Conservation (phyloP, 2,888 invertebrate species). For the Nycteola revayana region DNA sequence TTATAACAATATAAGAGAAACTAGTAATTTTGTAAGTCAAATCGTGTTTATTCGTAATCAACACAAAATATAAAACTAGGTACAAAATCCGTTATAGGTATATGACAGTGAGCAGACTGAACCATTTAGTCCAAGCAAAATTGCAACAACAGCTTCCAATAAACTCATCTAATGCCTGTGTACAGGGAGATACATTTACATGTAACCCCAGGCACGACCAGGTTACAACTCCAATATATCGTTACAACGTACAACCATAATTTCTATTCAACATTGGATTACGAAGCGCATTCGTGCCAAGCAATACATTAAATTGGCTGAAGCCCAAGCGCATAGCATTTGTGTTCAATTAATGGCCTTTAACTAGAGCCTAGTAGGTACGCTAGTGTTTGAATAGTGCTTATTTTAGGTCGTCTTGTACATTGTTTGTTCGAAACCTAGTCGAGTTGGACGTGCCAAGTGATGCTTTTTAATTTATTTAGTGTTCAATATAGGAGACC, state of each 20-base stretch:
- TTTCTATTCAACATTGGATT: constrained; percentile 64
- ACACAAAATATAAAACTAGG: no score
- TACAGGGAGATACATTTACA: neutral
- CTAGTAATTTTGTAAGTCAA: no score
- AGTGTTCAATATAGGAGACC: no score
- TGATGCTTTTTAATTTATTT: constrained; percentile 1
- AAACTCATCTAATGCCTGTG: neutral
- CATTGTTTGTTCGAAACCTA: constrained; percentile 4
- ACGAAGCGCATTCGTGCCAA: constrained; percentile 60
- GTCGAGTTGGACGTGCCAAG: neutral
- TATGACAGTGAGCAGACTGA: no score
- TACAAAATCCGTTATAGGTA: no score
- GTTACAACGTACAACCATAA: constrained; percentile 44
- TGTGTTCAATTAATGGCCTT: constrained; percentile 69
- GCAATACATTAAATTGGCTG: constrained; percentile 75
- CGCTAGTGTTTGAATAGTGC: constrained; percentile 38
- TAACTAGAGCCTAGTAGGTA: constrained; percentile 49
- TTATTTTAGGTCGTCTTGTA: constrained; percentile 22
- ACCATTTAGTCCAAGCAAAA: no score
- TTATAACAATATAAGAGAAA: no score
- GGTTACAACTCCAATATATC: constrained; percentile 26
- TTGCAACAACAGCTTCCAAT: no score
- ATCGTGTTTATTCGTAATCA: no score
- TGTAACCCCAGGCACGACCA: constrained; percentile 1
- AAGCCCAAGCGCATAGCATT: constrained; percentile 63